Evolutionary conservation across 2,888 invertebrate species (phyloP).

Genomic region (Elysia crispata): DNA sequence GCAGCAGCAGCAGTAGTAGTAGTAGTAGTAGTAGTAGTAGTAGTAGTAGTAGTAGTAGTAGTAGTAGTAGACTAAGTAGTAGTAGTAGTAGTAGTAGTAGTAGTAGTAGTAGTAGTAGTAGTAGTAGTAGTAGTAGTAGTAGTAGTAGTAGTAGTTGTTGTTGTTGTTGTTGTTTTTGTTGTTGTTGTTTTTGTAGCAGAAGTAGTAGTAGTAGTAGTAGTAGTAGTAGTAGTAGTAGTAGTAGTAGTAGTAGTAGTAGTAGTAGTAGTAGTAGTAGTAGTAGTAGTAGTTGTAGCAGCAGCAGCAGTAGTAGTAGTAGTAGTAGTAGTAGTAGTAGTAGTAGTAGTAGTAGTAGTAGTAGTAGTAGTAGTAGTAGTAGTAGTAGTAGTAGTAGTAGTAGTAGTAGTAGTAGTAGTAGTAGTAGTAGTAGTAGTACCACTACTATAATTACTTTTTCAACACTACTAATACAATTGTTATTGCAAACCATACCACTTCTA

Average conservation of each 20-base stretch:
- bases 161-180: too few relatives aligned
- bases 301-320: too few relatives aligned
- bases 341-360: conserved; percentile 19
- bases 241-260: background rate
- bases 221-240: conserved; percentile 13
- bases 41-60: too few relatives aligned
- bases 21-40: background rate
- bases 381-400: conserved; percentile 47
- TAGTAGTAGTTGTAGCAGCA: too few relatives aligned
- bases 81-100: conserved; percentile 22
- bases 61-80: too few relatives aligned
- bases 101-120: conserved; percentile 28
- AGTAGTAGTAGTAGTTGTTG: conserved; percentile 19
- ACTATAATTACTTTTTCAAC: too few relatives aligned
- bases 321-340: conserved; percentile 10
- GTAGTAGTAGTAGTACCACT: conserved; percentile 37
- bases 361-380: conserved; percentile 47
- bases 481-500: too few relatives aligned
- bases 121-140: conserved; percentile 15
- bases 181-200: too few relatives aligned
- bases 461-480: too few relatives aligned
- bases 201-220: conserved; percentile 24
- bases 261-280: too few relatives aligned
- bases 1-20: background rate
- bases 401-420: conserved; percentile 47